phyloP scores from a whole-genome alignment of 1,140 invertebrate genomes.

The Drosophila santomea region DNA sequence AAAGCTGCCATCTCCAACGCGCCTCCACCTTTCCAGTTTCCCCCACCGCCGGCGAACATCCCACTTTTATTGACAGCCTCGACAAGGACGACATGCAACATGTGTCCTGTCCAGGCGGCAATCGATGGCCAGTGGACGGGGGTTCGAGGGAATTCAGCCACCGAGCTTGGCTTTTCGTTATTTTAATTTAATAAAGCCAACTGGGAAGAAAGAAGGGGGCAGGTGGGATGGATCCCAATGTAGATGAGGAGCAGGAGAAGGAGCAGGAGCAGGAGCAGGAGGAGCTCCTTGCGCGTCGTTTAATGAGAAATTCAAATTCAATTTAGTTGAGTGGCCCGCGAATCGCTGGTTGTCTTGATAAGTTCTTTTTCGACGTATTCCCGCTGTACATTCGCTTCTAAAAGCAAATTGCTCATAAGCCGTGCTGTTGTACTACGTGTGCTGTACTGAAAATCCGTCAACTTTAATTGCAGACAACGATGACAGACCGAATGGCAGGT shows the following conservation, averaged over 20 bases:
- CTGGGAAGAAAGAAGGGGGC: not conserved
- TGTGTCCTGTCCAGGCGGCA: slow-evolving; percentile 44
- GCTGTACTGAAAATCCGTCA: slow-evolving; percentile 19
- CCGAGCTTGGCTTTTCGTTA: slow-evolving; percentile 37
- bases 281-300: slow-evolving; percentile 15
- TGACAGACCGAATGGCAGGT: slow-evolving; percentile 32
- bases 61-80: slow-evolving; percentile 42
- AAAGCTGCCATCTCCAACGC: slow-evolving; percentile 22
- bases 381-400: too few relatives aligned
- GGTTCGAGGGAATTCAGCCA: not conserved
- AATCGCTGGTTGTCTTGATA: slow-evolving; percentile 24
- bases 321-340: slow-evolving; percentile 68
- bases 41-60: not conserved
- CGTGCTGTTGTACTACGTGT: not conserved
- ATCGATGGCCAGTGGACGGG: slow-evolving; percentile 14
- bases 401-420: slow-evolving; percentile 25
- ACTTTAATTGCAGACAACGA: slow-evolving; percentile 64
- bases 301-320: slow-evolving; percentile 73
- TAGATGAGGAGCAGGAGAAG: not conserved
- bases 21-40: not conserved
- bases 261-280: too few relatives aligned
- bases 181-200: slow-evolving; percentile 51
- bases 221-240: not conserved
- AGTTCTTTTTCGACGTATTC: slow-evolving; percentile 4
- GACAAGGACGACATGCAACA: slow-evolving; percentile 59